Conservation (phyloP, 1,140 invertebrate species). For the Notospermus geniculatus region DNA sequence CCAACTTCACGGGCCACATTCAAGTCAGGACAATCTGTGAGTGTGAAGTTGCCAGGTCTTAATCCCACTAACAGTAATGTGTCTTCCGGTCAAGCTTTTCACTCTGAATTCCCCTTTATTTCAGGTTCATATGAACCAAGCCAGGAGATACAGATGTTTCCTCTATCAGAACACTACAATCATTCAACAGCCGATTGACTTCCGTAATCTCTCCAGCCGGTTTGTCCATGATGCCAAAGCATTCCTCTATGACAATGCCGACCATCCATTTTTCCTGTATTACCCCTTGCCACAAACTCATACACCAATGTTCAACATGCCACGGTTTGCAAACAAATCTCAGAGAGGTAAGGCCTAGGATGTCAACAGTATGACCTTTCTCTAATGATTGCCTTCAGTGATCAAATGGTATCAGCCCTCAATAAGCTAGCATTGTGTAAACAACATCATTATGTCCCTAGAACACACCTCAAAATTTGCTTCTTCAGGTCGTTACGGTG, state of each 20-base stretch:
- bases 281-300: conserved; percentile 50
- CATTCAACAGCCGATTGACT: conserved; percentile 45
- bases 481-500: conserved; percentile 33
- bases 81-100: too few relatives aligned
- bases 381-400: background rate
- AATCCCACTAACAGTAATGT: too few relatives aligned
- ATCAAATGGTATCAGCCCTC: background rate
- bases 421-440: too few relatives aligned
- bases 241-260: conserved; percentile 30
- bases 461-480: too few relatives aligned
- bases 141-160: conserved; percentile 35
- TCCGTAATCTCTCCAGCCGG: conserved; percentile 40
- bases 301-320: conserved; percentile 39
- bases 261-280: conserved; percentile 46
- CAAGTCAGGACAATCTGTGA: too few relatives aligned
- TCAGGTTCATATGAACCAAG: conserved; percentile 10
- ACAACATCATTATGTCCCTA: too few relatives aligned
- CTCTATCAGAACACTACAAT: conserved; percentile 44
- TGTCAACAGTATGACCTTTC: too few relatives aligned
- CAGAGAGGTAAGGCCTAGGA: conserved; percentile 28
- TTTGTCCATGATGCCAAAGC: conserved; percentile 46
- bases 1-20: too few relatives aligned
- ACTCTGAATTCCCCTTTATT: too few relatives aligned
- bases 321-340: conserved; percentile 32
- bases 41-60: too few relatives aligned